Evolutionary conservation across 1,140 invertebrate species (phyloP), one percentile per base, ranked within the genome.

Genomic region (Drosophila watanabei): DNA sequence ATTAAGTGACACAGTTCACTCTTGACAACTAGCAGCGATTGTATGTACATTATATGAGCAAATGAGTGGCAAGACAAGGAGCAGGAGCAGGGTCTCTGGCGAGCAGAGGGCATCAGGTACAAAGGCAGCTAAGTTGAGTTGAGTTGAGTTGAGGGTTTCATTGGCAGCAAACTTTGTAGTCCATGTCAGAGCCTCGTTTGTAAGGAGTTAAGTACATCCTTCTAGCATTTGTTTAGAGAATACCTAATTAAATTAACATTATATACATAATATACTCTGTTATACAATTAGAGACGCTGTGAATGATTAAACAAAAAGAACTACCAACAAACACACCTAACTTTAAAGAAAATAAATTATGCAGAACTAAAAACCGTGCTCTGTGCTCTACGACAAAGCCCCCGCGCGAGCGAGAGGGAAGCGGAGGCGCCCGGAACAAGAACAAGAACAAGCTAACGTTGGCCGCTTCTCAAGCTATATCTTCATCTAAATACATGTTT

Each of bases 281-380:
- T 85, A 75, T 85, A 85, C 48, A 79, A 79, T 87, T 90, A 82
- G 72, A 85, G 81, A 85, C 85, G 82, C 86, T 90, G 87, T 90
- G 86, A 90, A 90, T 86, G 77, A 82, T 83, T 82, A 85, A 75
- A 85, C 43, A 75, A 75, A 72, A 79, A 28, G 35, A 57, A 88
- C 72, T 80, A 75, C 85, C 87, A 57, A 57, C 73, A 80, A 57
- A 57, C 73, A 80, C 65, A 89, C 63, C 75, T 81, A 79, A 84
- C 68, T 73, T 69, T 90, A 80, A 80, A 58, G 62, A 79, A 57
- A 80, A 80, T 73, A 79, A 79, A 79, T 79, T 79, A 79, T 75
- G 85, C 81, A 64, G 80, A 88, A 89, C 85, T 85, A 85, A 78
- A 68, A 75, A 45, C 37, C 32, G 57, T 61, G 69, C 52, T 46